A percentile compares a stretch with the other conserved stretches of the same genome.
Evolutionary conservation across 2,888 invertebrate species (phyloP).

Genomic region (Epinotia bilunana): DNA sequence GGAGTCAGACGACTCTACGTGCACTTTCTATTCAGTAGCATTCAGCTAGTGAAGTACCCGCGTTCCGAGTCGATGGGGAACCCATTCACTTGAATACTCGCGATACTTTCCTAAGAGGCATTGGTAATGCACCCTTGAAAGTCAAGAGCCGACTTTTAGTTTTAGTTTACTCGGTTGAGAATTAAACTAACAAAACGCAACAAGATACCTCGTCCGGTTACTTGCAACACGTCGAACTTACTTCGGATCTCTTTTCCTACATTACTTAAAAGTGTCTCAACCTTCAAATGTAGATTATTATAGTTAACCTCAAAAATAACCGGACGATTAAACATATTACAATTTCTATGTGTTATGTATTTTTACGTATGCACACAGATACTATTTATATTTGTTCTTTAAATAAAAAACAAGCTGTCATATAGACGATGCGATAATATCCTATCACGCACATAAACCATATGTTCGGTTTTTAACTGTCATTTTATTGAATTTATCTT

Average conservation of each 20-base stretch:
- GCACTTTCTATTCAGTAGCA: conserved; percentile 55
- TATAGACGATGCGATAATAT: no score
- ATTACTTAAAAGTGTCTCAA: background rate
- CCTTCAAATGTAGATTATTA: background rate
- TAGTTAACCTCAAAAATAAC: no score
- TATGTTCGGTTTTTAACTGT: background rate
- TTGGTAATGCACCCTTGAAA: conserved; percentile 28
- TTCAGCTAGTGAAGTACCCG: conserved; percentile 41
- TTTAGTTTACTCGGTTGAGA: background rate
- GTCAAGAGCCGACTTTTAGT: conserved; percentile 12
- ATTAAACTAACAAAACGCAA: background rate
- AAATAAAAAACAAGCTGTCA: no score
- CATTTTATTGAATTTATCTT: background rate
- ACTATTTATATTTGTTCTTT: no score
- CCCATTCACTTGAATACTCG: conserved; percentile 24
- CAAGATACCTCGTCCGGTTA: background rate
- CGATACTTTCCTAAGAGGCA: conserved; percentile 27
- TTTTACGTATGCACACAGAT: no score
- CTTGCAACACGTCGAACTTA: background rate
- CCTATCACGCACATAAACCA: no score
- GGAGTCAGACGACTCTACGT: conserved; percentile 40
- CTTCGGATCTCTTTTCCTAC: background rate
- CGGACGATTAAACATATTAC: no score
- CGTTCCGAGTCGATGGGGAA: conserved; percentile 18
- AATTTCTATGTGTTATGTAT: no score